A percentile compares a stretch with the other conserved stretches of the same genome.
phyloP scores from a whole-genome alignment of 2,888 invertebrate species.

The Invenusta paracnida region DNA sequence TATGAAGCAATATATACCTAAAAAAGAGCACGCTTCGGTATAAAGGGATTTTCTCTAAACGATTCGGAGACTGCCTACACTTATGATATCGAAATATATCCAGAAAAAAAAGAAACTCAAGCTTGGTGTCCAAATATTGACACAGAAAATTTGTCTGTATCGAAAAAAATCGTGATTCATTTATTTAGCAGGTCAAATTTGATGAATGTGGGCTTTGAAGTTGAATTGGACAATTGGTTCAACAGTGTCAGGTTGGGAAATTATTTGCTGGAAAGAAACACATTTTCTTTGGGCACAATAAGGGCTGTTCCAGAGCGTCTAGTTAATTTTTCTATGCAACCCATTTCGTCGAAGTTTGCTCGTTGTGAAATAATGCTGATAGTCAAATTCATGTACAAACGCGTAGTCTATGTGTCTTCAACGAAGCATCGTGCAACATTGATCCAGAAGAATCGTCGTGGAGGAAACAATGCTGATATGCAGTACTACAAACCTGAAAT shows the following conservation, averaged over 20 bases:
- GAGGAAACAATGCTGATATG: constrained; percentile 14
- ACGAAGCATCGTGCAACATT: constrained; percentile 21
- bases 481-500: background rate
- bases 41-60: constrained; percentile 28
- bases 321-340: constrained; percentile 25
- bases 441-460: constrained; percentile 3
- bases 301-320: background rate
- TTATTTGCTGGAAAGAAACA: constrained; percentile 24
- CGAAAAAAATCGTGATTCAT: constrained; percentile 13
- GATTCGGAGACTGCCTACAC: constrained; percentile 7
- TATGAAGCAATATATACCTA: constrained; percentile 31
- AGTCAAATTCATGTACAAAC: constrained; percentile 24
- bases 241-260: background rate
- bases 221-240: constrained; percentile 24
- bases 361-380: background rate
- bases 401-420: constrained; percentile 24
- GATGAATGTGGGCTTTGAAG: constrained; percentile 6
- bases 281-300: constrained; percentile 3
- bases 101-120: background rate
- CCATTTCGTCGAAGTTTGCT: constrained; percentile 20
- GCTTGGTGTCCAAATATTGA: constrained; percentile 31
- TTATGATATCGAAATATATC: constrained; percentile 24
- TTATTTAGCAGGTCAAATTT: background rate
- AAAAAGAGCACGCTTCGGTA: constrained; percentile 27
- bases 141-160: constrained; percentile 23